Conservation (phyloP, 2,888 invertebrate species). For the Ophion ventricosus region DNA sequence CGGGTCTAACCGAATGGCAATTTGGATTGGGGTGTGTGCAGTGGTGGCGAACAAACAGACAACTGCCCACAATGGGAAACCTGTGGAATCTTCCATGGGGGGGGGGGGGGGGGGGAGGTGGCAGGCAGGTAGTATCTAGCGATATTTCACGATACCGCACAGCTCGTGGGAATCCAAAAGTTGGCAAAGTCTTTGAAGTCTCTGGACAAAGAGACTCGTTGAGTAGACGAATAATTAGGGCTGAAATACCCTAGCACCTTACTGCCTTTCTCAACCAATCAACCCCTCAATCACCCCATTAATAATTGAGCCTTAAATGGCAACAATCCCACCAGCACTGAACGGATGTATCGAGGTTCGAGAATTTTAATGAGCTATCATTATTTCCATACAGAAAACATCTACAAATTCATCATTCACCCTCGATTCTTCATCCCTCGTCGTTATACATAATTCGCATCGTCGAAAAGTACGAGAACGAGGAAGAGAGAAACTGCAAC, state of each 20-base stretch:
- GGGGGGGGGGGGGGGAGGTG: neutral
- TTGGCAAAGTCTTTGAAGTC: neutral
- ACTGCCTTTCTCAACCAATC: neutral
- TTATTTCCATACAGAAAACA: neutral
- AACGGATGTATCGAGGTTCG: neutral
- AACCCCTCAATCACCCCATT: neutral
- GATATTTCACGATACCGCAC: neutral
- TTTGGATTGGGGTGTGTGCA: neutral
- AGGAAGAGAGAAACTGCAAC: constrained; percentile 49
- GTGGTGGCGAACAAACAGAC: neutral
- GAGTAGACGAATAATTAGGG: constrained; percentile 4
- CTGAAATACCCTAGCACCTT: neutral
- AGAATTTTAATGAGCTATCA: constrained; percentile 1
- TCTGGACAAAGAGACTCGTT: constrained; percentile 4
- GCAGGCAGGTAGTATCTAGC: neutral
- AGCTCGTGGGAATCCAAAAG: constrained; percentile 15
- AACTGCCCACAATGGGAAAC: neutral
- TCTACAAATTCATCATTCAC: neutral
- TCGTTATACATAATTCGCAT: constrained; percentile 45
- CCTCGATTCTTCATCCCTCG: neutral
- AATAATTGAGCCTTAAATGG: constrained; percentile 40
- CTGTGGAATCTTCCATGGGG: neutral
- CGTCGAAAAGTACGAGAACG: constrained; percentile 57
- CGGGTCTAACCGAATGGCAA: neutral
- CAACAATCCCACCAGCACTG: neutral